phyloP scores from a whole-genome alignment of 2,797 vertebrate species.

The Acrossocheilus fasciatus region DNA sequence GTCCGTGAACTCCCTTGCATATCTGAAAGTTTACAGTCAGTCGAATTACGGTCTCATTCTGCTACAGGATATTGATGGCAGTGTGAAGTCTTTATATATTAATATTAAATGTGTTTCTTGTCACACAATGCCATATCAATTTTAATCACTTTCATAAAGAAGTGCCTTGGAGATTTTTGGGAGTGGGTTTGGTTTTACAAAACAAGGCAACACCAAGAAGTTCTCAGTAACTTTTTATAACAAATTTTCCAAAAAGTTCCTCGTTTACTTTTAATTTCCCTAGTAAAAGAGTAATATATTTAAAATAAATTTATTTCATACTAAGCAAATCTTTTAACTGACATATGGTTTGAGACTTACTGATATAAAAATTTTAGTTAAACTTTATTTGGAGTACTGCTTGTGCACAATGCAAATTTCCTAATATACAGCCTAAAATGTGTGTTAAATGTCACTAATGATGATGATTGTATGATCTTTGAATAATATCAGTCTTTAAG shows the following conservation, averaged over 20 bases:
- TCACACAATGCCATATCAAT: neutral
- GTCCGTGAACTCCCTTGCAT: conserved; percentile 19
- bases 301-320: neutral
- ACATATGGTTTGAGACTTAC: neutral
- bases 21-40: conserved; percentile 15
- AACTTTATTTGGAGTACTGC: neutral
- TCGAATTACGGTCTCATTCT: conserved; percentile 6
- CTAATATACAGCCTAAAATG: neutral
- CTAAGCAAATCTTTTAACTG: no score
- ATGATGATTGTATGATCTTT: neutral
- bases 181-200: neutral
- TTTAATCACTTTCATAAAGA: neutral
- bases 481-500: neutral
- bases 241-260: neutral
- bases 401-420: neutral
- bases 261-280: neutral
- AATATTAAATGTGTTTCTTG: neutral
- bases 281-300: neutral
- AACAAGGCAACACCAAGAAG: neutral
- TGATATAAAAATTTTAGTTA: neutral
- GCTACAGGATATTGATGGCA: neutral
- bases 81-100: neutral
- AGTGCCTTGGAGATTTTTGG: neutral
- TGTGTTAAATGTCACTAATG: neutral
- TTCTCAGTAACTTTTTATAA: neutral